Evolutionary conservation across 2,113 vertebrate species (phyloP), one percentile per base, ranked within the genome.

Genomic region (Plestiodon gilberti): DNA sequence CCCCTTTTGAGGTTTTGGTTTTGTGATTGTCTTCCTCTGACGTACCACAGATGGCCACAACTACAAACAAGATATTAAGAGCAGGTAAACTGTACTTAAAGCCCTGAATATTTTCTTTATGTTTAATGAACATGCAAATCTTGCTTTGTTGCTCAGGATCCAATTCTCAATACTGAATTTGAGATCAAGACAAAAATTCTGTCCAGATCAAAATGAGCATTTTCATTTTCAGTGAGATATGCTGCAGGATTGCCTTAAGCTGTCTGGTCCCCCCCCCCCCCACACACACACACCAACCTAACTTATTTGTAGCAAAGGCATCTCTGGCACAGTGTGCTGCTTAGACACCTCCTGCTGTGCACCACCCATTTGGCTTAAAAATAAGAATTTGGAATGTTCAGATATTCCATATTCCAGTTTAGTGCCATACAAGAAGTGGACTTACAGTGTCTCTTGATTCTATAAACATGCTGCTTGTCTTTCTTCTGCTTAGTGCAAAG

Each of bases 401-500:
- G 15, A 17, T 30, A n/a, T 4, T 30, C 2, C 17, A 77, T 8
- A 18, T 77, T 5, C 74, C 11, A 28, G 11, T 20, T 6, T 55
- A 55, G 28, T 28, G 23, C 43, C 43, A 43, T 28, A 11, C 25
- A 13, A 75, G 9, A 23, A 28, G 15, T 74, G 71, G 13, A 74
- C 71, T 74, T 74, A 43, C 38, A 74, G 23, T 15, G 43, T 25
- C 65, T 82, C 81, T 15, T 57, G 62, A 0, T 0, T 3, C 14
- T 23, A 22, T 4, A 13, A 13, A 57, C 2, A 0, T 20, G 13
- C 28, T 82, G 59, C 71, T 90, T 40, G 30, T 4, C 11, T n/a
- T n/a, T 78, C 48, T 57, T 73, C 76, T 17, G 78, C 6, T 17
- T 67, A 20, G 10, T 35, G 14, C 0, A 0, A 13, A 77, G 13